These are phyloP conservation scores for Vidua macroura DNA, from an alignment of 2,113 vertebrate genomes.

Conservation along the genomic window DNA sequence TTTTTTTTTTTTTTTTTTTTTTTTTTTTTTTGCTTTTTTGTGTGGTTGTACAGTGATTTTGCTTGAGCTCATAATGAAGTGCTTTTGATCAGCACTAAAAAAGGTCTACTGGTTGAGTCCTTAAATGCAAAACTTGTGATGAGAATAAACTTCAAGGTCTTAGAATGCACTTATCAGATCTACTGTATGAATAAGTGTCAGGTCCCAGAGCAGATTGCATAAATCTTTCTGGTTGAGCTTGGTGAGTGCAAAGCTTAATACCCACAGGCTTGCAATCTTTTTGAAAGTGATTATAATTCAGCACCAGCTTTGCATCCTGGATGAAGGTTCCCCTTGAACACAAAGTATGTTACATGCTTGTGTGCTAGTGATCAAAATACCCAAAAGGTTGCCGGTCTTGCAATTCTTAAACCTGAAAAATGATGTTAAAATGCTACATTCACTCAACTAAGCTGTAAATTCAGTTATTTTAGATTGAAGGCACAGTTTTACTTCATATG, in stretches of 20 bases:
- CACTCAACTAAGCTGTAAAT: conserved; percentile 70
- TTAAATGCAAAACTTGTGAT: conserved; percentile 71
- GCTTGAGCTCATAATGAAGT: conserved; percentile 47
- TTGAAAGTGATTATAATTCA: conserved; percentile 73
- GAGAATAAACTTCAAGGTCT: conserved; percentile 77
- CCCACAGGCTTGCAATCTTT: conserved; percentile 69
- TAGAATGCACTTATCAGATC: conserved; percentile 69
- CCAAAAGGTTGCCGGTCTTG: conserved; percentile 53
- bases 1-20: neutral
- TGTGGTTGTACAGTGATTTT: conserved; percentile 41
- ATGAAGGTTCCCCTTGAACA: conserved; percentile 76
- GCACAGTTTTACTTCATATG: conserved; percentile 47
- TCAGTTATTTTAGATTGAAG: conserved; percentile 66
- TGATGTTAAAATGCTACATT: conserved; percentile 65
- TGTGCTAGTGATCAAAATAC: conserved; percentile 72
- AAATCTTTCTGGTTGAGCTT: conserved; percentile 70
- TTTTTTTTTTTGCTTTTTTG: neutral
- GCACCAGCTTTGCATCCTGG: conserved; percentile 70
- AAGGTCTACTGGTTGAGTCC: conserved; percentile 65
- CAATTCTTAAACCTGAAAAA: conserved; percentile 70
- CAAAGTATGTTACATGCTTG: conserved; percentile 69
- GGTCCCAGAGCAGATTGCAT: conserved; percentile 73
- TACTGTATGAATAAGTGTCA: conserved; percentile 54
- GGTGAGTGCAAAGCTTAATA: conserved; percentile 70
- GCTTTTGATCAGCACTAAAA: conserved; percentile 70